Conservation (phyloP, 2,888 invertebrate species). For the Microplitis deprimator region DNA sequence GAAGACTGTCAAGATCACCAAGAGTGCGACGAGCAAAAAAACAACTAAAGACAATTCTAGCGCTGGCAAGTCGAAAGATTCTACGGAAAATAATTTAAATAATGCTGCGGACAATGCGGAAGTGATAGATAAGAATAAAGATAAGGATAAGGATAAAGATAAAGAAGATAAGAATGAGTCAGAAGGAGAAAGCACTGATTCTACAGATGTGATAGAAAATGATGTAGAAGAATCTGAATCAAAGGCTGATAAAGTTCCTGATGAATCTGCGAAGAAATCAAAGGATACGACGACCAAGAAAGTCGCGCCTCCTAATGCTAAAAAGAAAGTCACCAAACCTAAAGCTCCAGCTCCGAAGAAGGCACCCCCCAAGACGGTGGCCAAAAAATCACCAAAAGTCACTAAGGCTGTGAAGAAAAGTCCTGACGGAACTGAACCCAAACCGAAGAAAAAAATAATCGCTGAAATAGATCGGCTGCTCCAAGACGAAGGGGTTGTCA, state of each 20-base stretch:
- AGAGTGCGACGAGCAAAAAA: conserved; percentile 40
- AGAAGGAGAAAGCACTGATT: neutral
- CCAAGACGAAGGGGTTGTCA: conserved; percentile 89
- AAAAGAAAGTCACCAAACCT: conserved; percentile 42
- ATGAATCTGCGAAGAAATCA: conserved; percentile 17
- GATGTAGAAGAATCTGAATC: neutral
- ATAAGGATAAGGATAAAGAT: conserved; percentile 4
- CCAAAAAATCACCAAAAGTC: conserved; percentile 50
- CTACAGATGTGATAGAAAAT: neutral
- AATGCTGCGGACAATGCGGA: conserved; percentile 20
- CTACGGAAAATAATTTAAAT: conserved; percentile 6
- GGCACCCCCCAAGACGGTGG: conserved; percentile 48
- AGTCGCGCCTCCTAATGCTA: conserved; percentile 37
- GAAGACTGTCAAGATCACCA: conserved; percentile 58
- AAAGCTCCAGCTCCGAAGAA: conserved; percentile 46
- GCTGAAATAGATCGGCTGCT: conserved; percentile 84
- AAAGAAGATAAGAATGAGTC: neutral
- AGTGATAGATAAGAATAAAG: neutral
- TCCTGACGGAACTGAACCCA: conserved; percentile 52
- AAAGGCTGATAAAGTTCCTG: neutral
- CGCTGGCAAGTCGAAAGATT: conserved; percentile 15
- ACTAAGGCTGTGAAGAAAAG: conserved; percentile 45
- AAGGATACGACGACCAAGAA: conserved; percentile 41
- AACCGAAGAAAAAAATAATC: conserved; percentile 73
- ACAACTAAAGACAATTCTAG: conserved; percentile 38